A percentile compares a stretch with the other conserved stretches of the same genome.
Conservation (phyloP, 2,113 vertebrate genomes). For the Antennarius striatus region DNA sequence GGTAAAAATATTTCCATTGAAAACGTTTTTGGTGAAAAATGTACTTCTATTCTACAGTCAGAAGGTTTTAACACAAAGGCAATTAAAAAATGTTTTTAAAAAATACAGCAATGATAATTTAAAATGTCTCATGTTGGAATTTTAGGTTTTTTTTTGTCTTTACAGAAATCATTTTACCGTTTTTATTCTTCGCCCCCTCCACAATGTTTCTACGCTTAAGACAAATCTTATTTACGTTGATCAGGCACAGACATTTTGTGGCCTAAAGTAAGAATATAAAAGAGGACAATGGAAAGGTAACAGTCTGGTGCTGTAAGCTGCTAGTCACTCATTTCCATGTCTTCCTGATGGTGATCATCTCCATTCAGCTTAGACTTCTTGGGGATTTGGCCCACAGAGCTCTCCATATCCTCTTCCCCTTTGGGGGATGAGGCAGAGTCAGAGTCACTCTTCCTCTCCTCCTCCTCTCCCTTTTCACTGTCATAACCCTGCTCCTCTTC, state of each 20-base stretch:
- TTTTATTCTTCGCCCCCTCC: slow-evolving; percentile 66
- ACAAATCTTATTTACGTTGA: slow-evolving; percentile 57
- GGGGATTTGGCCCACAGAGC: slow-evolving; percentile 69
- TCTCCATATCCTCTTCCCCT: slow-evolving; percentile 78
- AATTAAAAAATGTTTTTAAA: slow-evolving; percentile 66
- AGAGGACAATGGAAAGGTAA: slow-evolving; percentile 72
- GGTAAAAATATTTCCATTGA: slow-evolving; percentile 64
- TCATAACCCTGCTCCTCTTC: slow-evolving; percentile 98
- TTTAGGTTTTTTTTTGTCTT: slow-evolving; percentile 68
- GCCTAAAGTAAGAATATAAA: slow-evolving; percentile 78
- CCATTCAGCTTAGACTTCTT: slow-evolving; percentile 93
- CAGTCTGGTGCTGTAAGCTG: slow-evolving; percentile 34
- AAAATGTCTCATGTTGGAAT: slow-evolving; percentile 58
- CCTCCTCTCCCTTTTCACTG: slow-evolving; percentile 92
- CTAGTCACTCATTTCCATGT: slow-evolving; percentile 99
- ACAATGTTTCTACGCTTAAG: slow-evolving; percentile 73
- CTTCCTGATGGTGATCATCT: slow-evolving; percentile 95
- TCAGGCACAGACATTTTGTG: slow-evolving; percentile 56
- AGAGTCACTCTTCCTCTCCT: slow-evolving; percentile 83
- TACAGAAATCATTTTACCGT: slow-evolving; percentile 51
- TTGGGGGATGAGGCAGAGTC: slow-evolving; percentile 83
- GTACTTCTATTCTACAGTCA: slow-evolving; percentile 58
- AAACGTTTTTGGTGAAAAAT: slow-evolving; percentile 62
- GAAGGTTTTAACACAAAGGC: slow-evolving; percentile 33
- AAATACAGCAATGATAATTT: slow-evolving; percentile 64